phyloP scores from a whole-genome alignment of 92 coral and sea anemone genomes.

The Parazoanthus darwini region DNA sequence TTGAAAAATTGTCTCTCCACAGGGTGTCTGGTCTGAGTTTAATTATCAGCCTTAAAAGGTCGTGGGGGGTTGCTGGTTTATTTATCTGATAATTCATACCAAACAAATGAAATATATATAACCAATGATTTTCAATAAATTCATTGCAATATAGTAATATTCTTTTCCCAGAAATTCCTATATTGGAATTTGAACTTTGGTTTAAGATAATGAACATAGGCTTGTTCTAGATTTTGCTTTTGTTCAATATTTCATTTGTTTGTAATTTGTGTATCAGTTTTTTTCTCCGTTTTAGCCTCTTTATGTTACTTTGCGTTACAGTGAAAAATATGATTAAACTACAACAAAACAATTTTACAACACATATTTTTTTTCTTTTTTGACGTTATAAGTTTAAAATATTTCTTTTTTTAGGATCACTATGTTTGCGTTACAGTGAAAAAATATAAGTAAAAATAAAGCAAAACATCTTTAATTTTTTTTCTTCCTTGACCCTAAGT shows the following conservation, averaged over 20 bases:
- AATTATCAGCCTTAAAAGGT: background rate
- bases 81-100: background rate
- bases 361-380: no score
- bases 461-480: no score
- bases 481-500: no score
- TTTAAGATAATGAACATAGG: no score
- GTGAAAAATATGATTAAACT: no score
- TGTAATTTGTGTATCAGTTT: background rate
- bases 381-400: no score
- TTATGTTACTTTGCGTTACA: no score
- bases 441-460: no score
- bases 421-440: no score
- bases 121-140: no score
- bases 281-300: background rate
- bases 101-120: background rate
- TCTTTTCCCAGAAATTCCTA: background rate
- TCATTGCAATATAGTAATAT: background rate
- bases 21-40: background rate
- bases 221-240: background rate
- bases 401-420: background rate
- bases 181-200: background rate
- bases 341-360: no score
- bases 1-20: background rate
- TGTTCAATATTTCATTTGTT: no score
- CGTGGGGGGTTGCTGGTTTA: background rate